These are phyloP conservation scores for Erannis defoliaria DNA, from an alignment of 2,888 invertebrate species.

Conservation along the genomic window DNA sequence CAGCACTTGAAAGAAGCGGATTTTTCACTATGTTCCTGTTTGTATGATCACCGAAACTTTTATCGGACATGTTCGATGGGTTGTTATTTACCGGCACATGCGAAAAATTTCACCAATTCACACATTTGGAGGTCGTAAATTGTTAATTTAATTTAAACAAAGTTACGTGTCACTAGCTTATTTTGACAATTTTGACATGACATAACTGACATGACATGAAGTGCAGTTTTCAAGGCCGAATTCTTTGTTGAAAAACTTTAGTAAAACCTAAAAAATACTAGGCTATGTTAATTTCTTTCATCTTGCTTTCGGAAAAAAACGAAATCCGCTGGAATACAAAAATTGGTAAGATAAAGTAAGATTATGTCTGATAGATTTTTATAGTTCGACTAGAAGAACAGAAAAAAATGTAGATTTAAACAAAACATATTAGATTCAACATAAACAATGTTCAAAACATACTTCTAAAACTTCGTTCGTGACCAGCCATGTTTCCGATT, in stretches of 20 bases:
- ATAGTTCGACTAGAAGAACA: too few species aligned
- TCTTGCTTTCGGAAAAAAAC: too few species aligned
- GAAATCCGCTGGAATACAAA: neutral
- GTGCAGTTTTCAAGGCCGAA: constrained; percentile 20
- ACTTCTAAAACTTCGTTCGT: neutral
- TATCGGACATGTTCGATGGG: constrained; percentile 74
- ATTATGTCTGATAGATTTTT: too few species aligned
- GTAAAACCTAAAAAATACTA: neutral
- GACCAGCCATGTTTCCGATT: neutral
- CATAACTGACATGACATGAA: constrained; percentile 20
- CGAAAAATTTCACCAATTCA: constrained; percentile 75
- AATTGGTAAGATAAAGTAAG: too few species aligned
- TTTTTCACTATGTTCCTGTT: constrained; percentile 85
- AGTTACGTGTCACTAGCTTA: constrained; percentile 85
- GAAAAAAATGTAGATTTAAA: neutral
- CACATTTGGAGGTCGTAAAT: constrained; percentile 84
- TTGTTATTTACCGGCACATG: constrained; percentile 66
- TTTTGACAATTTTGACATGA: constrained; percentile 71
- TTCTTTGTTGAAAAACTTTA: neutral
- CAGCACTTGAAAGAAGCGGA: constrained; percentile 90
- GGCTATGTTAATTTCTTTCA: too few species aligned
- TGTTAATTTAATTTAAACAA: constrained; percentile 79
- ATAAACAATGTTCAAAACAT: neutral
- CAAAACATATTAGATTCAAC: neutral
- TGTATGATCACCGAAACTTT: constrained; percentile 79